Evolutionary conservation across 1,140 invertebrate genomes (phyloP).

Genomic region (Atta cephalotes): DNA sequence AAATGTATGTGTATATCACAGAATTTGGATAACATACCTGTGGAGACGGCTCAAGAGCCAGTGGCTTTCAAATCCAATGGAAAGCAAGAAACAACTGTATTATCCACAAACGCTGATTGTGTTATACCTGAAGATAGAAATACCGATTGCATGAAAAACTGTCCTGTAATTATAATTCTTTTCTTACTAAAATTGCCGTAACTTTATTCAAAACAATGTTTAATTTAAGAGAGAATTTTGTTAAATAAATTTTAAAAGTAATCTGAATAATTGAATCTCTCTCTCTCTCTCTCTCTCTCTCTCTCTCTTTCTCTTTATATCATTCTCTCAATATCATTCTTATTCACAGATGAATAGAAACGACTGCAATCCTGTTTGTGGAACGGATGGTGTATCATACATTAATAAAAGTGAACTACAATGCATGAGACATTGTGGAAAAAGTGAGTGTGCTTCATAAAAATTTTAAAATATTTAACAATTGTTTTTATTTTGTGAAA

Average conservation of each 20-base stretch:
- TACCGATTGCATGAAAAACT: conserved; percentile 55
- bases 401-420: too few species aligned
- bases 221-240: not conserved
- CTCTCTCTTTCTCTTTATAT: too few species aligned
- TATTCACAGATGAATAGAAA: too few species aligned
- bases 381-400: conserved; percentile 79
- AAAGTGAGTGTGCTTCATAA: conserved; percentile 80
- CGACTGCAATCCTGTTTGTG: conserved; percentile 88
- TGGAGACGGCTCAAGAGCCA: conserved; percentile 51
- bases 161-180: conserved; percentile 65
- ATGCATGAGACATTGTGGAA: conserved; percentile 87
- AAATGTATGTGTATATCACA: not conserved
- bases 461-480: not conserved
- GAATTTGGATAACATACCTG: not conserved
- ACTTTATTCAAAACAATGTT: not conserved
- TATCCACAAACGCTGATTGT: not conserved
- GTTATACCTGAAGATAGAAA: too few species aligned
- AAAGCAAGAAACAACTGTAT: not conserved
- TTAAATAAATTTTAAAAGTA: not conserved
- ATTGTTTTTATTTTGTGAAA: not conserved
- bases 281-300: not conserved
- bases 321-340: not conserved
- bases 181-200: not conserved
- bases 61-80: conserved; percentile 1
- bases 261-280: not conserved